Evolutionary conservation across 2,888 invertebrate species (phyloP), one percentile per base, ranked within the genome.

Genomic region (Endotricha flammealis): DNA sequence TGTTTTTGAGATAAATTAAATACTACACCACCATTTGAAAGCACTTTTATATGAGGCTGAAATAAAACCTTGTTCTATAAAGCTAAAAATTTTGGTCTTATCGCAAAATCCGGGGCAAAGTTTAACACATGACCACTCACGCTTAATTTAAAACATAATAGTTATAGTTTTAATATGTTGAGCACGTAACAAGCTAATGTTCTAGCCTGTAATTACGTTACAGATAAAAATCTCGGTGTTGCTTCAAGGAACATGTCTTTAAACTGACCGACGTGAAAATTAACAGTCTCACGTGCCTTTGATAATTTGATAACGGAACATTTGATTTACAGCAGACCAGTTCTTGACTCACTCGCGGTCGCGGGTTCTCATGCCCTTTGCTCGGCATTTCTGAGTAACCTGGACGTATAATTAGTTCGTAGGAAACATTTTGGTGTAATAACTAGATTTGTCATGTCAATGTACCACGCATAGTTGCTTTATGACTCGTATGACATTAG

Each of bases 281-380:
- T 82, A 81, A 82, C 64, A 63, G 70, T 62, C 76, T 74, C 70
- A 82, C 83, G 85, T 83, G 82, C 69, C 64, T 75, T 77, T 82
- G 85, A 85, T 86, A 82, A 80, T 83, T 80, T 85, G 85, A 86
- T 86, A 85, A 83, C 83, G 64, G 67, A 59, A 69, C 50, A 47
- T 72, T 79, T 85, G 83, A 85, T 85, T 86, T 83, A 82, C 83
- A 42, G 50, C 38, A 35, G 40, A 40, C 43, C 36, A 42, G 40
- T 36, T 32, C 25, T 35, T 41, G 46, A 43, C 33, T 44, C 43
- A 47, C 32, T 28, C 41, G 57, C 41, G 27, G 27, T 11, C 27
- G n/a, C n/a, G n/a, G 42, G 50, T 78, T 82, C 82, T 63, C 80
- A 81, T 80, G 81, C 65, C 71, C 78, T 70, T 49, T 47, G 53